Evolutionary conservation across 2,888 invertebrate species (phyloP).

Genomic region (Chrysina gloriosa): DNA sequence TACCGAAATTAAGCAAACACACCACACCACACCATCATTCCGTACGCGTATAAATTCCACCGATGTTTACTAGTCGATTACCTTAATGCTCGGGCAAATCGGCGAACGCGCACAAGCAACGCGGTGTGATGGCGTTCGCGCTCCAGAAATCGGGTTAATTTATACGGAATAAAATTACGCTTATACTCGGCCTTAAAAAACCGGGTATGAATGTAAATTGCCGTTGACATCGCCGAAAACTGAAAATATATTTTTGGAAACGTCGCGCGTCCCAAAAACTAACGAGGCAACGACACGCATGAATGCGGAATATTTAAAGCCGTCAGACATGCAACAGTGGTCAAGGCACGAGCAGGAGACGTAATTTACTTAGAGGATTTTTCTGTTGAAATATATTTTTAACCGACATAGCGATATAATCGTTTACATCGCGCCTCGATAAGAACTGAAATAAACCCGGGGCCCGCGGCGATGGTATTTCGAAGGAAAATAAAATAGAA

Average conservation of each 20-base stretch:
- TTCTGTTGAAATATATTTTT: slow-evolving; percentile 28
- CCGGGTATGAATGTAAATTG: slow-evolving; percentile 32
- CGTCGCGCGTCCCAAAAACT: slow-evolving; percentile 33
- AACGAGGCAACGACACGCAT: slow-evolving; percentile 42
- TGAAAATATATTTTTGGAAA: slow-evolving; percentile 40
- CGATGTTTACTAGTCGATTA: no score
- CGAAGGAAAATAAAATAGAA: no score
- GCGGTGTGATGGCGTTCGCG: no score
- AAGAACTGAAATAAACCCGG: no score
- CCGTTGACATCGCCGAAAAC: slow-evolving; percentile 39
- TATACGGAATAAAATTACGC: slow-evolving; percentile 24
- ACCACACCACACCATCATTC: no score
- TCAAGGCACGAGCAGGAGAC: slow-evolving; percentile 36
- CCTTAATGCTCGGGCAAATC: no score
- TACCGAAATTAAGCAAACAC: no score
- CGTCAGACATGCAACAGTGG: slow-evolving; percentile 41
- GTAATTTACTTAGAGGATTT: slow-evolving; percentile 37
- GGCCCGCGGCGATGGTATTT: no score
- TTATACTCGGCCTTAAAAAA: slow-evolving; percentile 30
- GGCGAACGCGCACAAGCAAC: no score
- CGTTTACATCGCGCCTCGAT: slow-evolving; percentile 22
- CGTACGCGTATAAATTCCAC: no score
- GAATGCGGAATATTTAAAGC: slow-evolving; percentile 41
- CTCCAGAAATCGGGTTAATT: no score
- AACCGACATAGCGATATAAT: slow-evolving; percentile 31